Conservation (phyloP, 2,888 invertebrate genomes). For the Aproaerema taeniolella region DNA sequence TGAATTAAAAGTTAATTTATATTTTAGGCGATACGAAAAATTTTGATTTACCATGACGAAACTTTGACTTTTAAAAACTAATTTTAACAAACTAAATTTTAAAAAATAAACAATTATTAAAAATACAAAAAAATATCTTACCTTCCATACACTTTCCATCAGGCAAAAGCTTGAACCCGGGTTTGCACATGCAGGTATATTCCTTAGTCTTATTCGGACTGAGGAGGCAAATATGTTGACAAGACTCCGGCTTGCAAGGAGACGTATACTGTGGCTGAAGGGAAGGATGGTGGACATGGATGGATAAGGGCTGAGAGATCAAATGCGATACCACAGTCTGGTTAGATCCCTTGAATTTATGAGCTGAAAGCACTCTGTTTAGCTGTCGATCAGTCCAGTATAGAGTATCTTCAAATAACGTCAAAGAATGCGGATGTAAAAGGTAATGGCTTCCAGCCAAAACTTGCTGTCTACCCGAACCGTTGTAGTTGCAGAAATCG, state of each 20-base stretch:
- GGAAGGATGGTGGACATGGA: conserved; percentile 96
- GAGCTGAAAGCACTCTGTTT: conserved; percentile 92
- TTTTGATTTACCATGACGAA: too few relatives aligned
- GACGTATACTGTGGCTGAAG: conserved; percentile 88
- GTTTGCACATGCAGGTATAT: conserved; percentile 94
- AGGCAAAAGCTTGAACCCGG: conserved; percentile 84
- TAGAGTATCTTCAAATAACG: conserved; percentile 96
- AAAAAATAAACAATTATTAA: not conserved
- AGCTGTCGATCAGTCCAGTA: conserved; percentile 98
- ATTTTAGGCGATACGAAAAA: too few relatives aligned
- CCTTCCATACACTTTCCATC: conserved; percentile 86
- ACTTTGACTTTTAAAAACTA: too few relatives aligned
- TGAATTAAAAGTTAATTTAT: too few relatives aligned
- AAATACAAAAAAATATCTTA: conserved; percentile 24
- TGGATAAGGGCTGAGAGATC: conserved; percentile 95
- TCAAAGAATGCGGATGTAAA: conserved; percentile 95
- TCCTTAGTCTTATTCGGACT: conserved; percentile 84
- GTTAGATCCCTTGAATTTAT: conserved; percentile 94
- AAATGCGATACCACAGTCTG: conserved; percentile 96
- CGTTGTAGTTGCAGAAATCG: conserved; percentile 98
- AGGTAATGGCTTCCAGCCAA: conserved; percentile 93
- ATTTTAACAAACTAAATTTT: too few relatives aligned
- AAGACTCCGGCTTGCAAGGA: conserved; percentile 83
- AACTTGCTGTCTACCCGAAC: conserved; percentile 92
- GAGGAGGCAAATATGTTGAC: conserved; percentile 94